Evolutionary conservation across 1,140 invertebrate genomes (phyloP).

Genomic region (Tetranychus urticae): DNA sequence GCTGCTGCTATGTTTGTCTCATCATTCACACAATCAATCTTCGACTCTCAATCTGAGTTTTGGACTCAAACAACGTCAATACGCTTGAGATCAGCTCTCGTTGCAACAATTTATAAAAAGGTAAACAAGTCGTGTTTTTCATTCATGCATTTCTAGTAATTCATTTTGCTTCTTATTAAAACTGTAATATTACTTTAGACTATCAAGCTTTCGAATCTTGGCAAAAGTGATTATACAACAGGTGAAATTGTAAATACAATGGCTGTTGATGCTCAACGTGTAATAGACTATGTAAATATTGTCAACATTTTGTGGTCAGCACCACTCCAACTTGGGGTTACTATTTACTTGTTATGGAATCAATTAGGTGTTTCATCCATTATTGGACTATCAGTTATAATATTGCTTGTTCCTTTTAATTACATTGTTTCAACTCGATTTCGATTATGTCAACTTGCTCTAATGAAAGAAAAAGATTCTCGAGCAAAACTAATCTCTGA

Average conservation of each 20-base stretch:
- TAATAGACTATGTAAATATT: not conserved
- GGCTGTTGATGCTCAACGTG: not conserved
- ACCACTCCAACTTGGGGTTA: not conserved
- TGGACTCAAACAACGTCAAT: constrained; percentile 39
- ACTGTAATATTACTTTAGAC: too few relatives aligned
- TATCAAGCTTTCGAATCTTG: too few relatives aligned
- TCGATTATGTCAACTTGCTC: not conserved
- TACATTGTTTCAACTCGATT: not conserved
- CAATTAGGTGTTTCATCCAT: not conserved
- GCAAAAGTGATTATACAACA: too few relatives aligned
- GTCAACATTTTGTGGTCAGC: not conserved
- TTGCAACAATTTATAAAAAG: constrained; percentile 21
- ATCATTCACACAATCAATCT: constrained; percentile 31
- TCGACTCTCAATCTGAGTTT: constrained; percentile 71
- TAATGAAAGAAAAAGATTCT: not conserved
- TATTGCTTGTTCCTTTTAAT: not conserved
- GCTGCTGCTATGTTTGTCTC: constrained; percentile 26
- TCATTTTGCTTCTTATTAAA: not conserved
- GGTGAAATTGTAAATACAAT: not conserved
- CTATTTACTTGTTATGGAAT: not conserved
- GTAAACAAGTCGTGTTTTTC: constrained; percentile 3
- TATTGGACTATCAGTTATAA: not conserved
- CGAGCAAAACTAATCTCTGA: not conserved
- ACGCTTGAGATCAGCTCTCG: constrained; percentile 18
- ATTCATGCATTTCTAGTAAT: not conserved